These are phyloP conservation scores for Catalaphyllia jardinei DNA, from an alignment of 64 coral and sea anemone genomes.

Conservation along the genomic window DNA sequence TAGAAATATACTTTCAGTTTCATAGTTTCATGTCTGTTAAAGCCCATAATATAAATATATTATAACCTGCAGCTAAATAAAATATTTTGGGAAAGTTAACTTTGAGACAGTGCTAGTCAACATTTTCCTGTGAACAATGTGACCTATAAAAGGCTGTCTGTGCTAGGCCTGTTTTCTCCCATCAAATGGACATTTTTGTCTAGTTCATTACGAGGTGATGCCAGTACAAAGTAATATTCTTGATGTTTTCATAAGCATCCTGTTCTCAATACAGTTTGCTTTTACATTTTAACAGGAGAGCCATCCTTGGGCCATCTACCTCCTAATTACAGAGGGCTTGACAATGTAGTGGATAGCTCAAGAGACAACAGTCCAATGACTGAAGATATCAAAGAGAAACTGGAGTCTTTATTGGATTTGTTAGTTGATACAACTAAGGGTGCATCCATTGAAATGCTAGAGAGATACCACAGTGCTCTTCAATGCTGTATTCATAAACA, in stretches of 20 bases:
- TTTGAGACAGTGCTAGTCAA: no score
- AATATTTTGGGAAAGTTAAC: no score
- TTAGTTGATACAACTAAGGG: conserved; percentile 66
- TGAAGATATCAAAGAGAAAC: conserved; percentile 27
- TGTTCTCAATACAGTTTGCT: background rate
- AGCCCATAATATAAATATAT: no score
- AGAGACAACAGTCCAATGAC: background rate
- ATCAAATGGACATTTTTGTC: no score
- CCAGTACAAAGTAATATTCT: background rate
- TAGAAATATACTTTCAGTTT: no score
- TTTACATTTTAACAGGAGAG: background rate
- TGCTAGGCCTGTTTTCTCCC: no score
- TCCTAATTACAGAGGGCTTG: background rate
- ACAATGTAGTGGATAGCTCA: background rate
- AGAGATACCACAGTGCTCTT: conserved; percentile 71
- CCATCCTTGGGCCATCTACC: background rate
- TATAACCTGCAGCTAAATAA: no score
- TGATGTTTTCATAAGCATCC: background rate
- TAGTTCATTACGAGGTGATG: background rate
- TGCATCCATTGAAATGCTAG: conserved; percentile 61
- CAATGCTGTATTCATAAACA: conserved; percentile 80
- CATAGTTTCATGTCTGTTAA: no score
- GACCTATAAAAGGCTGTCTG: no score
- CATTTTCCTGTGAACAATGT: no score
- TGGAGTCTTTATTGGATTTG: conserved; percentile 57